Conservation (phyloP, 1,140 invertebrate genomes). For the Hyles vespertilio region DNA sequence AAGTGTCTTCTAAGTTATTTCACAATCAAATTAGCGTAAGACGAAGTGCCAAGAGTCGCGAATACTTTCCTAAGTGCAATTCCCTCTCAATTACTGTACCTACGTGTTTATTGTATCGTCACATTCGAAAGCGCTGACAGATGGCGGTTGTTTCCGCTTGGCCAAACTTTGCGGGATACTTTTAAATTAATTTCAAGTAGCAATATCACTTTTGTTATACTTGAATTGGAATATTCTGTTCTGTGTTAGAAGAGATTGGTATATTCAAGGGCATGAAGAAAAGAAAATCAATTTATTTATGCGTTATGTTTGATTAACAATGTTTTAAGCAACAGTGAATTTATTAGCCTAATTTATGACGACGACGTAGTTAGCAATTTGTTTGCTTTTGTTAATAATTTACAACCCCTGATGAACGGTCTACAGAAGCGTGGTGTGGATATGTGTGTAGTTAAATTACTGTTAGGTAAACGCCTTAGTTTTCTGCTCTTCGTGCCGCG, state of each 20-base stretch:
- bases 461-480: no score
- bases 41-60: slow-evolving; percentile 68
- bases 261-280: no score
- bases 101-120: slow-evolving; percentile 29
- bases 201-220: no score
- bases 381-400: no score
- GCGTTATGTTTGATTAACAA: no score
- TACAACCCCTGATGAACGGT: no score
- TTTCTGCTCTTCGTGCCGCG: slow-evolving; percentile 8
- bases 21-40: slow-evolving; percentile 49
- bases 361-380: no score
- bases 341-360: no score
- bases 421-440: not conserved
- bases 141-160: slow-evolving; percentile 23
- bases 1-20: slow-evolving; percentile 12
- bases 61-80: slow-evolving; percentile 62
- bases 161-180: slow-evolving; percentile 34
- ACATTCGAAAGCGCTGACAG: not conserved
- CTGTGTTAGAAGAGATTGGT: no score
- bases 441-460: slow-evolving; percentile 4
- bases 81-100: slow-evolving; percentile 59
- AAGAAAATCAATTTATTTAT: no score
- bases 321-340: no score
- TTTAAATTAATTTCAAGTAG: slow-evolving; percentile 24
- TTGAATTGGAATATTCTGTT: no score